Base-by-base conservation (phyloP, 2,888 invertebrate species). In the Timema podura region DNA sequence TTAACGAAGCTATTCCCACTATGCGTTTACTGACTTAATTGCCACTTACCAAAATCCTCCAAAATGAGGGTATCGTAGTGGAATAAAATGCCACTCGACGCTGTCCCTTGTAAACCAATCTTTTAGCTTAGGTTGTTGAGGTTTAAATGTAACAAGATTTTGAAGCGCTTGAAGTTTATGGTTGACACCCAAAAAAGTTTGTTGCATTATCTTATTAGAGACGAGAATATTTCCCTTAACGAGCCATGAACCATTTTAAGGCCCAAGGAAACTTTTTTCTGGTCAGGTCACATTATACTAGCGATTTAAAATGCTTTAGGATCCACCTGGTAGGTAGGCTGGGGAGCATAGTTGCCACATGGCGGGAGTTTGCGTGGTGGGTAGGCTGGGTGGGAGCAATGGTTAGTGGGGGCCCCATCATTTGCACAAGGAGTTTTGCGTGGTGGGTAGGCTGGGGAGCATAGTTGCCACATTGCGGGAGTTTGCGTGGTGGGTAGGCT, bases 31-130 rank as follows among this genome's bases (percentile, higher is more conserved):
- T 30, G 30, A 74, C 72, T 80, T 81, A 0, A 76, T 72, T 2
- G 76, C 77, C 1, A 78, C 76, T 70, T 80, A 79, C 77, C 79
- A 80, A 6, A 79, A 67, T 2, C 79, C 79, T 2, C 79, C 79
- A 61, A 78, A 77, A 67, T 80, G 77, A 0, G 79, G 78, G 6
- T 77, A 75, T 48, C 72, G 69, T 5, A 79, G 77, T 6, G 79
- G 79, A 30, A 30, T 74, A 77, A 80, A 81, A 51, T 78, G 74
- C 79, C 79, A 81, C 5, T 72, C 48, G n/a, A 76, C 76, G 0
- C 47, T 49, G 57, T 74, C 70, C 1, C 69, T 11, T 0, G 67
- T 16, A 11, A 76, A 15, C 16, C 10, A 16, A n/a, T 57, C 57
- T 3, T 3, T 30, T 30, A 30, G 30, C 30, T 30, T 30, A 1